phyloP scores from a whole-genome alignment of 2,888 invertebrate genomes.

The Podotricha telesiphe region DNA sequence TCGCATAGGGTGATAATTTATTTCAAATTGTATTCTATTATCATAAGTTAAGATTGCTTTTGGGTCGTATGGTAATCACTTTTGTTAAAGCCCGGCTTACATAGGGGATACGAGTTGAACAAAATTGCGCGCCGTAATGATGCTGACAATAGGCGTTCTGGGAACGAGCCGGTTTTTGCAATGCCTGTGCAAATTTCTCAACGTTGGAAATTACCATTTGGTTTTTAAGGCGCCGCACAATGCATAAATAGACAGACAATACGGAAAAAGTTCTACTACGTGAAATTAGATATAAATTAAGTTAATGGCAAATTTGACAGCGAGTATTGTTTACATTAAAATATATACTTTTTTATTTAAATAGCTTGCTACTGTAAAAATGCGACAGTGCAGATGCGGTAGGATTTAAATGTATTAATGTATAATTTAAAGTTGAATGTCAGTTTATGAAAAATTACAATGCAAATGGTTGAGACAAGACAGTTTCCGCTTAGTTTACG shows the following conservation, averaged over 20 bases:
- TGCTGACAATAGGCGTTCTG: constrained; percentile 77
- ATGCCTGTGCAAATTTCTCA: constrained; percentile 73
- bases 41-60: constrained; percentile 42
- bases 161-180: constrained; percentile 73
- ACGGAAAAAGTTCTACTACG: background rate
- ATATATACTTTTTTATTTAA: background rate
- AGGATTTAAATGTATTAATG: too few relatives aligned
- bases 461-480: background rate
- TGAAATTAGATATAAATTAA: constrained; percentile 12
- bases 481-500: background rate
- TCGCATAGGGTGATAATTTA: constrained; percentile 46
- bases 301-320: background rate
- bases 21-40: constrained; percentile 45
- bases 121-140: constrained; percentile 77
- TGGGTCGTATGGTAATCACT: constrained; percentile 41
- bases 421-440: background rate
- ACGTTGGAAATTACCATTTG: constrained; percentile 62
- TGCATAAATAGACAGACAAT: constrained; percentile 48
- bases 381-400: background rate
- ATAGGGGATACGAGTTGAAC: constrained; percentile 77
- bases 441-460: too few relatives aligned
- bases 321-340: background rate
- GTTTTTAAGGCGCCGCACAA: constrained; percentile 53
- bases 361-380: background rate
- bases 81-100: constrained; percentile 73